Conservation (phyloP, 1,140 invertebrate genomes). For the Sipha flava region DNA sequence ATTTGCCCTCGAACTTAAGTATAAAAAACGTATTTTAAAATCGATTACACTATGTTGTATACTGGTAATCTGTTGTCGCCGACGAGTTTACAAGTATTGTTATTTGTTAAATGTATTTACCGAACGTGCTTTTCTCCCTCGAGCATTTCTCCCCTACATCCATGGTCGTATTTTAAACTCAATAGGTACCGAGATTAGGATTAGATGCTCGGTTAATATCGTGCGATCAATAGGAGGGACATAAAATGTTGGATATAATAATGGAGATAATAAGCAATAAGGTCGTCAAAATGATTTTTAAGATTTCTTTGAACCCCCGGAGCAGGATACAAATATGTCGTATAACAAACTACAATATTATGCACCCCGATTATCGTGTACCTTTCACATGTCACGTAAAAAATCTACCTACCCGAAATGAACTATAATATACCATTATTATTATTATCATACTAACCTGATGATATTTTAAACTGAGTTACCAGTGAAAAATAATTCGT, state of each 20-base stretch:
- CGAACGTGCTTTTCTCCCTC: constrained; percentile 18
- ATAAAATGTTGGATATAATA: background rate
- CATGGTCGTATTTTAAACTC: background rate
- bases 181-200: constrained; percentile 10
- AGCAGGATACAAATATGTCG: constrained; percentile 4
- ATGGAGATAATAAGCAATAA: background rate
- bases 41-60: too few relatives aligned
- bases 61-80: background rate
- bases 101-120: constrained; percentile 4
- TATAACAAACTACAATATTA: background rate
- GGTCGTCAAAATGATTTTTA: constrained; percentile 13
- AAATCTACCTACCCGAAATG: background rate
- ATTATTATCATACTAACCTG: too few relatives aligned
- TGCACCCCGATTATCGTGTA: background rate
- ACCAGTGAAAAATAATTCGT: too few relatives aligned
- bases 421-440: too few relatives aligned
- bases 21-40: too few relatives aligned
- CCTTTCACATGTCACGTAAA: background rate
- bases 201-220: background rate
- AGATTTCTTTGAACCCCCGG: constrained; percentile 5
- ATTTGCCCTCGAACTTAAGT: too few relatives aligned
- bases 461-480: background rate
- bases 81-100: constrained; percentile 3
- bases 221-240: background rate
- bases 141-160: background rate